phyloP scores from a whole-genome alignment of 2,797 vertebrate genomes.

The Dicrostonyx torquatus region DNA sequence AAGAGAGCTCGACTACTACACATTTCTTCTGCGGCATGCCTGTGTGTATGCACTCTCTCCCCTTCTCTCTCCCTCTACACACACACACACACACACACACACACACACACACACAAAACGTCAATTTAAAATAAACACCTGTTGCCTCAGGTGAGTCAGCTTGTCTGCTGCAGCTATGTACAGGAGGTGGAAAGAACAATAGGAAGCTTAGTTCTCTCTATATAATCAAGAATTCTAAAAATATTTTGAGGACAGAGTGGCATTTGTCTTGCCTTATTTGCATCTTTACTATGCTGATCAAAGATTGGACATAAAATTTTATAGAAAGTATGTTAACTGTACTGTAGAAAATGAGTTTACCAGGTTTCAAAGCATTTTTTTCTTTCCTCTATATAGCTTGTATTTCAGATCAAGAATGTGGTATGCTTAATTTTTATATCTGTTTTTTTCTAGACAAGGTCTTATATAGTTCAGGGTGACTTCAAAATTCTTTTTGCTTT shows the following conservation, averaged over 20 bases:
- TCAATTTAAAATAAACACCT: background rate
- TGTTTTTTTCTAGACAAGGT: background rate
- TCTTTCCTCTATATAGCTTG: background rate
- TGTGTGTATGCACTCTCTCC: too few species aligned
- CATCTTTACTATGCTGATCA: conserved; percentile 7
- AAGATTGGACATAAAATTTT: background rate
- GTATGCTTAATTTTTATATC: background rate
- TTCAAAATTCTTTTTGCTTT: background rate
- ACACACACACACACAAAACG: background rate
- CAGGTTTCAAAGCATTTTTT: background rate
- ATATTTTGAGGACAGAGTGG: background rate
- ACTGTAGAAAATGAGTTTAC: background rate
- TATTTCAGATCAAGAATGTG: conserved; percentile 51
- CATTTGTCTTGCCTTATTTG: conserved; percentile 46
- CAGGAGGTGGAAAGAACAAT: background rate
- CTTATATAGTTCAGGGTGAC: background rate
- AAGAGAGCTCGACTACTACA: background rate
- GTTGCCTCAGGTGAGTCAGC: background rate
- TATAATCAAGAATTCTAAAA: conserved; percentile 14
- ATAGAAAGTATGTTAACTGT: background rate
- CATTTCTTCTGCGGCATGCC: background rate
- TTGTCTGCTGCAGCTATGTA: background rate
- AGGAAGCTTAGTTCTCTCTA: background rate
- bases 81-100: background rate
- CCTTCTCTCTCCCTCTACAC: too few species aligned